Evolutionary conservation across 2,113 vertebrate genomes (phyloP).

Genomic region (Upupa epops): DNA sequence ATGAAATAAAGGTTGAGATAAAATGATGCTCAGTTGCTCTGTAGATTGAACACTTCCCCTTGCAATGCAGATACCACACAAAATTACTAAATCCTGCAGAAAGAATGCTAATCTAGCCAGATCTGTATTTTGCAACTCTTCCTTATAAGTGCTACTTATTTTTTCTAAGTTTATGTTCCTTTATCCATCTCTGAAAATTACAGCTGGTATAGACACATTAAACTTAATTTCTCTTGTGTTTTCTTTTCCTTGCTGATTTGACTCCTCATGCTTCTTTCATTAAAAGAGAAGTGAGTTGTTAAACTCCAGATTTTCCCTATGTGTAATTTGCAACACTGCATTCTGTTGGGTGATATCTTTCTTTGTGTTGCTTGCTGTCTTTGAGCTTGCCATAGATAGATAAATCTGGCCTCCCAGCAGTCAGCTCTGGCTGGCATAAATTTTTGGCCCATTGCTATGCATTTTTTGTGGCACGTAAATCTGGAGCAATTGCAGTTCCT

Average conservation of each 20-base stretch:
- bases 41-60: not conserved
- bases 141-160: not conserved
- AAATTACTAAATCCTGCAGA: not conserved
- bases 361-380: not conserved
- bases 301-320: not conserved
- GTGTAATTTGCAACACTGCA: not conserved
- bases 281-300: not conserved
- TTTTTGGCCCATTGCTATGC: not conserved
- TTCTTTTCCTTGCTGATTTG: not conserved
- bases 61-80: not conserved
- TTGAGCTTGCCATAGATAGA: not conserved
- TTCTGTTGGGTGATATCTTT: not conserved
- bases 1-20: not conserved
- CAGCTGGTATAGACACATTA: not conserved
- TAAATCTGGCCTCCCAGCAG: not conserved
- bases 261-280: not conserved
- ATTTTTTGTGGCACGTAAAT: not conserved
- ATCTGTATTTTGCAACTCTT: not conserved
- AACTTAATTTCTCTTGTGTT: not conserved
- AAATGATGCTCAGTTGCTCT: not conserved
- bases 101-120: not conserved
- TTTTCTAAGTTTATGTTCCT: not conserved
- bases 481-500: not conserved
- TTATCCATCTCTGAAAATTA: not conserved
- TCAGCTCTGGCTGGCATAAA: not conserved